These are phyloP conservation scores for Acleris sparsana DNA, from an alignment of 2,888 invertebrate species.

Conservation along the genomic window DNA sequence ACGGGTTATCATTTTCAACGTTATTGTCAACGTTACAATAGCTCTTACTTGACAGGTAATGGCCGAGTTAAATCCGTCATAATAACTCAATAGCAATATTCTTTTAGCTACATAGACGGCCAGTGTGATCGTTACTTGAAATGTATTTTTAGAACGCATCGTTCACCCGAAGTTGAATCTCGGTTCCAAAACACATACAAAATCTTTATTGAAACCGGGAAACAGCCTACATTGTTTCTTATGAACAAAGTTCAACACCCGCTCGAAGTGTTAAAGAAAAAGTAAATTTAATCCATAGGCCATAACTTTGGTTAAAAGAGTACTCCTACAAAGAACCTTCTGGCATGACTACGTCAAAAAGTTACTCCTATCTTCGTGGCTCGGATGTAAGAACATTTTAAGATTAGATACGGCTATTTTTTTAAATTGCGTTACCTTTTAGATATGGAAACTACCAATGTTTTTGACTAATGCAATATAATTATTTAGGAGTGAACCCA, in stretches of 20 bases:
- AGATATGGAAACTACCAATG: neutral
- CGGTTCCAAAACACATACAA: neutral
- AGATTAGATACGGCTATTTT: conserved; percentile 30
- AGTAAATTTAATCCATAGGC: conserved; percentile 73
- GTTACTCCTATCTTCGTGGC: conserved; percentile 57
- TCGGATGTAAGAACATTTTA: conserved; percentile 26
- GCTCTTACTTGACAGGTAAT: too few relatives aligned
- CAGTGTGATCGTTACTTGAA: too few relatives aligned
- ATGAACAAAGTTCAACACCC: conserved; percentile 52
- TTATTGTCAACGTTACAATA: too few relatives aligned
- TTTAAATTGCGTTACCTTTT: neutral
- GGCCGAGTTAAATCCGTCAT: too few relatives aligned
- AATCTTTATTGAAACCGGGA: conserved; percentile 7
- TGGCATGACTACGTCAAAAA: conserved; percentile 76
- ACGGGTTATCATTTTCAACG: too few relatives aligned
- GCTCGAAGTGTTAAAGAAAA: conserved; percentile 60
- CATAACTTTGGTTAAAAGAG: conserved; percentile 75
- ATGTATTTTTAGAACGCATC: too few relatives aligned
- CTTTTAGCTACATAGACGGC: too few relatives aligned
- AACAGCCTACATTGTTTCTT: conserved; percentile 17
- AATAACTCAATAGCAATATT: too few relatives aligned
- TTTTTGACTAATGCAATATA: neutral
- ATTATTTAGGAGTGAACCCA: too few relatives aligned
- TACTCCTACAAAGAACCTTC: conserved; percentile 64
- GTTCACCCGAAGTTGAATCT: too few relatives aligned